These are phyloP conservation scores for Strongylocentrotus purpuratus DNA, from an alignment of 35 echinoderm and acorn worm species.

Conservation along the genomic window DNA sequence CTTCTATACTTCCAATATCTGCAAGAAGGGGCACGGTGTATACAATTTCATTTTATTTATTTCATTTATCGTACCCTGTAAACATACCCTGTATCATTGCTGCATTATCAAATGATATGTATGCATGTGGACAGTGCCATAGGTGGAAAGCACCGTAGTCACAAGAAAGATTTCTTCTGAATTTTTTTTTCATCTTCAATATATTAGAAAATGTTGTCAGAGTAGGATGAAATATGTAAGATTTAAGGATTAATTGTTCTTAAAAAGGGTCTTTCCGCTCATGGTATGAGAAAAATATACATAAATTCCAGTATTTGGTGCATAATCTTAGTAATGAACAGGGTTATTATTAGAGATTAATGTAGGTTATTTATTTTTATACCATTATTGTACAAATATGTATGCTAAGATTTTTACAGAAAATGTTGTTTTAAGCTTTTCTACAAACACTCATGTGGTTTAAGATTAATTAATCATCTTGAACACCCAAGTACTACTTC, in stretches of 20 bases:
- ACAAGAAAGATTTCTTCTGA: neutral
- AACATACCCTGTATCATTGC: neutral
- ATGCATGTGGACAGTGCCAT: neutral
- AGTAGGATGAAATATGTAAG: neutral
- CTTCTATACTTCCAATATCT: neutral
- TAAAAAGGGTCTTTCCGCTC: neutral
- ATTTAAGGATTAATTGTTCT: neutral
- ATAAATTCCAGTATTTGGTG: neutral
- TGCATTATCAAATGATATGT: neutral
- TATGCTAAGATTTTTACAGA: neutral
- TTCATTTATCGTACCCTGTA: neutral
- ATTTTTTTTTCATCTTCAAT: neutral
- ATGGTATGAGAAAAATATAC: neutral
- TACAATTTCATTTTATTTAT: neutral
- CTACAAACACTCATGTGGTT: neutral
- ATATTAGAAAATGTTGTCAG: neutral
- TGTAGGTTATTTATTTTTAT: conserved; percentile 29
- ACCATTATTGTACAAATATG: conserved; percentile 6
- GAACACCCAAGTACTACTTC: conserved; percentile 36
- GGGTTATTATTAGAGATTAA: neutral
- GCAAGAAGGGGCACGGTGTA: neutral
- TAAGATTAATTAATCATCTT: conserved; percentile 24
- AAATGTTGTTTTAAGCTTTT: neutral
- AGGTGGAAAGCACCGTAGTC: neutral
- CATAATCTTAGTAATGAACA: neutral